A percentile compares a stretch with the other conserved stretches of the same genome.
These are phyloP conservation scores for Pontoporia blainvillei DNA, from an alignment of 2,113 vertebrate genomes.

Conservation along the genomic window DNA sequence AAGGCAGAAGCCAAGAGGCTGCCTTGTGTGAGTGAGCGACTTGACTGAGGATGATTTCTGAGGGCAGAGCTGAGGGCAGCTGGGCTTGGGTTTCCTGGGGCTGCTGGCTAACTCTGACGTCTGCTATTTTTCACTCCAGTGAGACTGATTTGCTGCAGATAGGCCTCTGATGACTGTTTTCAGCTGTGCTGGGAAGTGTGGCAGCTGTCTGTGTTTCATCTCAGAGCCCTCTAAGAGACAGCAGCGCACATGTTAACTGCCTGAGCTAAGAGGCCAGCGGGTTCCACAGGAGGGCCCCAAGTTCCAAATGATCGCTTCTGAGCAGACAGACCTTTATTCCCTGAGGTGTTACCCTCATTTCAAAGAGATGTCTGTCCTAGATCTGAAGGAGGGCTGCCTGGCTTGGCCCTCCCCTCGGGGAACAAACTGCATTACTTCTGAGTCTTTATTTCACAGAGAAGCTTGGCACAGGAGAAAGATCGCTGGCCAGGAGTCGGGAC, in stretches of 20 bases:
- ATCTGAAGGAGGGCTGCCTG: neutral
- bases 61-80: conserved; percentile 33
- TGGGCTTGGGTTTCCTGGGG: conserved; percentile 59
- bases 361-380: conserved; percentile 11
- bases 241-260: conserved; percentile 61
- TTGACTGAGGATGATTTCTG: conserved; percentile 43
- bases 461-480: neutral
- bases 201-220: conserved; percentile 68
- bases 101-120: conserved; percentile 74
- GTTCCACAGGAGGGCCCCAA: conserved; percentile 41
- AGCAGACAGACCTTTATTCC: neutral
- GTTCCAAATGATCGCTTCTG: neutral
- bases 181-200: conserved; percentile 65
- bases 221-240: conserved; percentile 60
- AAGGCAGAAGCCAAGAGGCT: conserved; percentile 20
- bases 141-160: conserved; percentile 83
- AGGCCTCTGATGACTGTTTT: conserved; percentile 79
- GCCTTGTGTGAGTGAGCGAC: neutral
- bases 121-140: conserved; percentile 80
- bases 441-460: neutral
- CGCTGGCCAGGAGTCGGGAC: neutral
- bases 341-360: neutral
- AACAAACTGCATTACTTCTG: neutral
- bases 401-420: neutral
- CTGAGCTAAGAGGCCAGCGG: conserved; percentile 67